Percentiles rank a stretch among this genome's conserved stretches.
phyloP scores from a whole-genome alignment of 2,888 invertebrate genomes.

The Cartodere bifasciata region DNA sequence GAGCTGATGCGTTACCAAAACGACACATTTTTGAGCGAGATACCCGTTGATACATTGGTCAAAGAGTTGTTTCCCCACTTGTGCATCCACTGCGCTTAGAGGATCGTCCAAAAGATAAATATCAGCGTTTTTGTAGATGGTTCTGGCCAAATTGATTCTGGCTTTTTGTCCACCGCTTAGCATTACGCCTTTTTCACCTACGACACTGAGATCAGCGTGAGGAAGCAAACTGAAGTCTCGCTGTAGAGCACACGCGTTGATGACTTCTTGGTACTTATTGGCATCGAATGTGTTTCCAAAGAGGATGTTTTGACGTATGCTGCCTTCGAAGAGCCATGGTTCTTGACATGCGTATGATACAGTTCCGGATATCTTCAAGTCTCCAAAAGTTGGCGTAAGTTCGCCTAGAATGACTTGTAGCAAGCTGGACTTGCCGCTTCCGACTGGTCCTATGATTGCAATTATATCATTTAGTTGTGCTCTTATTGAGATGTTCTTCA shows the following conservation, averaged over 20 bases:
- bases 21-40: conserved; percentile 49
- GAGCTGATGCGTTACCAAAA: conserved; percentile 61
- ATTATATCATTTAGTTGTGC: conserved; percentile 36
- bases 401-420: conserved; percentile 50
- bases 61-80: conserved; percentile 74
- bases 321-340: conserved; percentile 68
- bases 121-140: conserved; percentile 68
- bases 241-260: conserved; percentile 54
- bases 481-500: conserved; percentile 36
- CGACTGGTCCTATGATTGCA: conserved; percentile 47
- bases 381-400: conserved; percentile 51
- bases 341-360: conserved; percentile 69
- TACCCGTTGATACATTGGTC: conserved; percentile 55
- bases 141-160: conserved; percentile 69
- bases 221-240: conserved; percentile 58
- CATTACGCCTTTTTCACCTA: conserved; percentile 61
- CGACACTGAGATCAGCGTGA: conserved; percentile 63
- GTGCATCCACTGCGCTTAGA: conserved; percentile 74
- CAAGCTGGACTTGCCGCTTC: conserved; percentile 43
- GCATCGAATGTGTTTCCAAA: conserved; percentile 65
- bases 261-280: conserved; percentile 47
- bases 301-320: conserved; percentile 76
- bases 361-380: conserved; percentile 49
- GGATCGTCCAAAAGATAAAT: conserved; percentile 81
- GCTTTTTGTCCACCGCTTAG: conserved; percentile 72